A percentile compares a stretch with the other conserved stretches of the same genome.
Evolutionary conservation across 2,797 vertebrate species (phyloP).

Genomic region (Anguilla obscura): DNA sequence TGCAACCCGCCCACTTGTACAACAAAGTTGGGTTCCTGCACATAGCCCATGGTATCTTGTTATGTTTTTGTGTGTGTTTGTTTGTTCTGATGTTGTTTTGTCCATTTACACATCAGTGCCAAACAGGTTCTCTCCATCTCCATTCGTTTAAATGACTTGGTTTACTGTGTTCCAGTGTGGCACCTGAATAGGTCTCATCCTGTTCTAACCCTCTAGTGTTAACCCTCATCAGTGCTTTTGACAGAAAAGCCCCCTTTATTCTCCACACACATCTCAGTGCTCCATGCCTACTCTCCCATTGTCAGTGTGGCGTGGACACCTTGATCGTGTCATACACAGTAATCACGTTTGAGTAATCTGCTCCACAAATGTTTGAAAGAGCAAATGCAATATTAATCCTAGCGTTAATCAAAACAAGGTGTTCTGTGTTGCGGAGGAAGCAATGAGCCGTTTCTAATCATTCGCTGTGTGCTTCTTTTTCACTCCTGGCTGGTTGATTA

Average conservation of each 20-base stretch:
- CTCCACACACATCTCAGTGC: neutral
- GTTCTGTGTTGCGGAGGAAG: neutral
- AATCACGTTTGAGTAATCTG: neutral
- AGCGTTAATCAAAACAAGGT: neutral
- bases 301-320: neutral
- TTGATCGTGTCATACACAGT: neutral
- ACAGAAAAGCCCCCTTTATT: neutral
- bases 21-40: too few species aligned
- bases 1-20: too few species aligned
- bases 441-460: neutral
- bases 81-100: too few species aligned
- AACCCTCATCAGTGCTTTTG: neutral
- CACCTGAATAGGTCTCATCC: too few species aligned
- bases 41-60: too few species aligned
- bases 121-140: too few species aligned
- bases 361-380: conserved; percentile 11
- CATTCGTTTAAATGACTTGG: neutral
- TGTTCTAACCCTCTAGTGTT: too few species aligned
- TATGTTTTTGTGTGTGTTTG: too few species aligned
- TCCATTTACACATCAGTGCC: too few species aligned
- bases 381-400: neutral
- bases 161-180: neutral
- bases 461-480: neutral
- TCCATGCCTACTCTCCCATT: neutral
- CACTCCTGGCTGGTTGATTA: neutral